Percentiles rank a stretch among this genome's conserved stretches.
Conservation (phyloP, 2,797 vertebrate genomes). For the Tolypeutes matacus region DNA sequence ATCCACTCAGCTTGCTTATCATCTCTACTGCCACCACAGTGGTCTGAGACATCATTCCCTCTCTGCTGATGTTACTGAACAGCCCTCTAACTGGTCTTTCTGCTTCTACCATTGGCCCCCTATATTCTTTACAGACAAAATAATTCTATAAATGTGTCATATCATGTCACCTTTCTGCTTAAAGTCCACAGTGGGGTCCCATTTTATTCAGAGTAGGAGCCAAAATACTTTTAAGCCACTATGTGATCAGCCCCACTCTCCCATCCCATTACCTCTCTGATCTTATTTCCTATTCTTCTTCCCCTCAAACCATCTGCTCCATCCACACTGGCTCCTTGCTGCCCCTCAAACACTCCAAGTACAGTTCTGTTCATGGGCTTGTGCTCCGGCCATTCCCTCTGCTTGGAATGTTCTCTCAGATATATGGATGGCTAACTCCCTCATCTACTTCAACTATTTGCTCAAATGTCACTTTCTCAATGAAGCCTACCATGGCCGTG, state of each 20-base stretch:
- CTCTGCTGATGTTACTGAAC: neutral
- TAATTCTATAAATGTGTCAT: neutral
- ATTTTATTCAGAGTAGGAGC: neutral
- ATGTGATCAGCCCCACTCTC: neutral
- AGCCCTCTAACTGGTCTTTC: neutral
- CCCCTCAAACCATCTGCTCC: neutral
- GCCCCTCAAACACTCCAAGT: neutral
- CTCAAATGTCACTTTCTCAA: neutral
- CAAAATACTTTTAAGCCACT: neutral
- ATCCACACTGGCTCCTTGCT: neutral
- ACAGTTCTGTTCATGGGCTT: neutral
- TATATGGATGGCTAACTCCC: neutral
- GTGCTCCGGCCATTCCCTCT: neutral
- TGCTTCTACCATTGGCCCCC: neutral
- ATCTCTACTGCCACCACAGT: neutral
- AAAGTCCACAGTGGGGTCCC: neutral
- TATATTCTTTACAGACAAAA: neutral
- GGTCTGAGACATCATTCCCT: neutral
- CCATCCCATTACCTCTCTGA: neutral
- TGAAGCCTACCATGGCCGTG: neutral
- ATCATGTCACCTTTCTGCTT: neutral
- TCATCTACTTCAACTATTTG: neutral
- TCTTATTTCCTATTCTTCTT: neutral
- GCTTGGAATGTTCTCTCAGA: neutral
- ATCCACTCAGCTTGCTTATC: neutral